phyloP scores from a whole-genome alignment of 1,140 invertebrate species.

The Polypedilum vanderplanki region DNA sequence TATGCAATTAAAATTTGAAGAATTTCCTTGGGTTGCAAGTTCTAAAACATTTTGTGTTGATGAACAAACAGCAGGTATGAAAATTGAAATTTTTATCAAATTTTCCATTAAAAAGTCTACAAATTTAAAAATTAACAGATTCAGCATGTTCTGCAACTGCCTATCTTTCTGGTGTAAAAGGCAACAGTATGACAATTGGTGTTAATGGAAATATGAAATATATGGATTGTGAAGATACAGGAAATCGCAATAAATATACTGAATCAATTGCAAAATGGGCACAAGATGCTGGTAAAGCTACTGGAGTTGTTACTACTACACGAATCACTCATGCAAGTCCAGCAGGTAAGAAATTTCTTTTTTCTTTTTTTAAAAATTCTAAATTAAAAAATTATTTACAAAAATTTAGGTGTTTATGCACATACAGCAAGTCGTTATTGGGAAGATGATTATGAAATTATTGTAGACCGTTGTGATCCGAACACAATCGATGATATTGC shows the following conservation, averaged over 20 bases:
- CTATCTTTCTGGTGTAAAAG: slow-evolving; percentile 73
- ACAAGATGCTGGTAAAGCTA: slow-evolving; percentile 59
- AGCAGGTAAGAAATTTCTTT: too few species aligned
- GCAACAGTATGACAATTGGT: slow-evolving; percentile 65
- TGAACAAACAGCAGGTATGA: slow-evolving; percentile 52
- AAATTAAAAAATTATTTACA: too few species aligned
- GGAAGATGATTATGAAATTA: slow-evolving; percentile 66
- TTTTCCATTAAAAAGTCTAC: too few species aligned
- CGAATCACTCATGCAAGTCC: slow-evolving; percentile 75
- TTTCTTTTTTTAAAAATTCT: too few species aligned
- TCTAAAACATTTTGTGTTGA: slow-evolving; percentile 75
- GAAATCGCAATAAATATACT: slow-evolving; percentile 46
- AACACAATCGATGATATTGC: slow-evolving; percentile 65
- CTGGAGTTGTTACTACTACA: slow-evolving; percentile 70
- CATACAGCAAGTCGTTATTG: slow-evolving; percentile 67
- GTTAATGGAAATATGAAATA: slow-evolving; percentile 55
- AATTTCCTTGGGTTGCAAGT: slow-evolving; percentile 62
- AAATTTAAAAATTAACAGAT: slow-evolving; percentile 50
- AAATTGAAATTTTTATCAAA: too few species aligned
- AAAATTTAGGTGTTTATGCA: slow-evolving; percentile 57
- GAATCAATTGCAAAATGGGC: slow-evolving; percentile 58
- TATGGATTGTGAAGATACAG: slow-evolving; percentile 45
- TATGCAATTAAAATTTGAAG: slow-evolving; percentile 58
- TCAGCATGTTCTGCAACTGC: slow-evolving; percentile 74
- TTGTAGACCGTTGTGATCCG: slow-evolving; percentile 38